Percentiles rank a stretch among this genome's conserved stretches.
Evolutionary conservation across 2,113 vertebrate genomes (phyloP).

Genomic region (Copsychus sechellarum): DNA sequence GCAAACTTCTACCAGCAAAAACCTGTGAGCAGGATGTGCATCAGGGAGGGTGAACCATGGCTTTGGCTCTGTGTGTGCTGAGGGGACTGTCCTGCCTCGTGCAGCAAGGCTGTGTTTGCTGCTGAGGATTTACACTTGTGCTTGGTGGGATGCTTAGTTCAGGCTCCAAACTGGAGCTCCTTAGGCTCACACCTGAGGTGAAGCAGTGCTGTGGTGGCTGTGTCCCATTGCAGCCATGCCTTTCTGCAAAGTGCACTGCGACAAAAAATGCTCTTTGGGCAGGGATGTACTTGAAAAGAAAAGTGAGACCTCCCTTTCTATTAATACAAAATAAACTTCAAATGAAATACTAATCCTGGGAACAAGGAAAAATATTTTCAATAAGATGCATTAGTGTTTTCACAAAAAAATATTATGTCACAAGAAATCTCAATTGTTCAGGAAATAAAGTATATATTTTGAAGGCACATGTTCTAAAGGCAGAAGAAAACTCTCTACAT

Average conservation of each 20-base stretch:
- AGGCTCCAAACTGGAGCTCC: background rate
- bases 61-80: background rate
- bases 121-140: background rate
- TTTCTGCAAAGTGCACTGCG: background rate
- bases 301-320: background rate
- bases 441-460: background rate
- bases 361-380: background rate
- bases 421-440: background rate
- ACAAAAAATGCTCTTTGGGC: background rate
- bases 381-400: background rate
- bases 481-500: background rate
- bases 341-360: background rate
- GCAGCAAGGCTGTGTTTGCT: background rate
- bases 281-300: background rate
- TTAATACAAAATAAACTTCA: background rate
- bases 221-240: accelerated
- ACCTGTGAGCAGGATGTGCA: background rate
- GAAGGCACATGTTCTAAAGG: background rate
- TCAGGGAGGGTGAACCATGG: background rate
- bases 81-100: accelerated
- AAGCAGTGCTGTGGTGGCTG: background rate
- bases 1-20: background rate
- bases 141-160: background rate
- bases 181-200: background rate
- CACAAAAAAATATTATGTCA: background rate